A percentile compares a stretch with the other conserved stretches of the same genome.
Conservation (phyloP, 2,113 vertebrate species). For the Apus apus region DNA sequence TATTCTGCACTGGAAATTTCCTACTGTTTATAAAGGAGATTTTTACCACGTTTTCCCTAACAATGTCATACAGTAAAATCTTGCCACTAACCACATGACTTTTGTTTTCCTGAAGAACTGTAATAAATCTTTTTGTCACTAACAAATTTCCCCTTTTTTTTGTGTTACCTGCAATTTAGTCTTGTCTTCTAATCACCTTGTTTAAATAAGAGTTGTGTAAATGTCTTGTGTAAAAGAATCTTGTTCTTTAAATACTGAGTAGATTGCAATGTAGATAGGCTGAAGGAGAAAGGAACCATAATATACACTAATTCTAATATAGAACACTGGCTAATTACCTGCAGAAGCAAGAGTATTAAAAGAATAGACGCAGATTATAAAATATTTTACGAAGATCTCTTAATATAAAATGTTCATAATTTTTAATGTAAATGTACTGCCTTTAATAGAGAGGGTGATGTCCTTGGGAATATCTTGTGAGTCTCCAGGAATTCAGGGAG, state of each 20-base stretch:
- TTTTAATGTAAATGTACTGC: not conserved
- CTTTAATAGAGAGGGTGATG: not conserved
- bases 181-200: not conserved
- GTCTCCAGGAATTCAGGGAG: not conserved
- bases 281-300: not conserved
- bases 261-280: not conserved
- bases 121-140: not conserved
- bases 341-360: not conserved
- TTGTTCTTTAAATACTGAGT: not conserved
- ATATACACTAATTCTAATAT: not conserved
- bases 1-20: slow-evolving; percentile 26
- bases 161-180: not conserved
- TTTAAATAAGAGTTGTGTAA: not conserved
- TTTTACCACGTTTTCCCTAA: not conserved
- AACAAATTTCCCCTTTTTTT: not conserved
- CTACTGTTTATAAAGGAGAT: not conserved
- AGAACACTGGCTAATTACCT: not conserved
- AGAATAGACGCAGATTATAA: not conserved
- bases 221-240: not conserved
- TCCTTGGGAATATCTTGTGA: slow-evolving; percentile 6
- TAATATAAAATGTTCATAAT: not conserved
- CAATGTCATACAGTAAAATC: not conserved
- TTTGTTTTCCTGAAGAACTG: not conserved
- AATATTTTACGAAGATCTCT: not conserved
- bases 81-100: not conserved